Percentiles rank a stretch among this genome's conserved stretches.
Evolutionary conservation across 2,888 invertebrate species (phyloP).

Genomic region (Molorchus minor): DNA sequence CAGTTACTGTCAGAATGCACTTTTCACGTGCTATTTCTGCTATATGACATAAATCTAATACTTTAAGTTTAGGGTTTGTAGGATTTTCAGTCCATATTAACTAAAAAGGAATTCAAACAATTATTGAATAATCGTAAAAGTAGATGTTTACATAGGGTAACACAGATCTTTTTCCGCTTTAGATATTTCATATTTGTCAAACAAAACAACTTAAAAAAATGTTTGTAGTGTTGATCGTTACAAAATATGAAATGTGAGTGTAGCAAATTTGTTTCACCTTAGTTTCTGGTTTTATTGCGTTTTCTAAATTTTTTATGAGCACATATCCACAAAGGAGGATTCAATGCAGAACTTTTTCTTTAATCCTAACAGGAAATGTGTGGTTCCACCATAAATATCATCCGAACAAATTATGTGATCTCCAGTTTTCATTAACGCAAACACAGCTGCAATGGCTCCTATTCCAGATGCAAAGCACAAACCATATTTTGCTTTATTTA

Average conservation of each 20-base stretch:
- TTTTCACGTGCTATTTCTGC: slow-evolving; percentile 69
- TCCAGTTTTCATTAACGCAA: slow-evolving; percentile 14
- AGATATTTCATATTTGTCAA: too few species aligned
- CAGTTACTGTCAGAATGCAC: slow-evolving; percentile 79
- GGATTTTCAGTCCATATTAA: slow-evolving; percentile 95
- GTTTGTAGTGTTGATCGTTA: too few species aligned
- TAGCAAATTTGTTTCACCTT: too few species aligned
- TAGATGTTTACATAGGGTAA: neutral
- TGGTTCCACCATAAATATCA: slow-evolving; percentile 15
- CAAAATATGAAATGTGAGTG: too few species aligned
- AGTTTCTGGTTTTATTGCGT: slow-evolving; percentile 14
- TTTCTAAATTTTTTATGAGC: neutral
- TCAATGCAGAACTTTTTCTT: neutral
- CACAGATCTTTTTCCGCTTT: too few species aligned
- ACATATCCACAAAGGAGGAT: slow-evolving; percentile 4
- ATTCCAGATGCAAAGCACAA: slow-evolving; percentile 24
- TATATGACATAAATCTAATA: slow-evolving; percentile 84
- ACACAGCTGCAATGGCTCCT: slow-evolving; percentile 11
- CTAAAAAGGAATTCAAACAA: slow-evolving; percentile 60
- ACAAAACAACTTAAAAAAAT: too few species aligned
- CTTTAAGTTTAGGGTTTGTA: slow-evolving; percentile 90
- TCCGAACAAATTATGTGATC: slow-evolving; percentile 16
- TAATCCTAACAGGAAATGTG: neutral
- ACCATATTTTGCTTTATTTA: slow-evolving; percentile 20
- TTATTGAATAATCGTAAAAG: neutral